phyloP scores from a whole-genome alignment of 2,113 vertebrate species.

The Rynchops niger region DNA sequence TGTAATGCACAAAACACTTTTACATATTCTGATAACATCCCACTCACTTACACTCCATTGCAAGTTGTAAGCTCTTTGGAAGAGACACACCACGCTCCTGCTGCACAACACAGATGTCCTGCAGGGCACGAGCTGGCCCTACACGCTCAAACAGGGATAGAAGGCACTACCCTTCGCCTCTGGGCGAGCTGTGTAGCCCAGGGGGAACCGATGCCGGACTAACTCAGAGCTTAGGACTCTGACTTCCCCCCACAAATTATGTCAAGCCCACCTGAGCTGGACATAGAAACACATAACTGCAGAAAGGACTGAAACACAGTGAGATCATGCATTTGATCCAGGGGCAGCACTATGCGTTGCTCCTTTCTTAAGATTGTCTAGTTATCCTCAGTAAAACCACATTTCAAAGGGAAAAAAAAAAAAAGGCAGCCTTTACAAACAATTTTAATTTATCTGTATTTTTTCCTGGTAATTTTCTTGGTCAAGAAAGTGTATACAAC shows the following conservation, averaged over 20 bases:
- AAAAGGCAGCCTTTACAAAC: neutral
- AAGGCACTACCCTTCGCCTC: neutral
- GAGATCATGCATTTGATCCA: neutral
- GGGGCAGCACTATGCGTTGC: neutral
- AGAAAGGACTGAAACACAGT: neutral
- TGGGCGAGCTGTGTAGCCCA: neutral
- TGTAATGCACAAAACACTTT: neutral
- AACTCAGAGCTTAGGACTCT: neutral
- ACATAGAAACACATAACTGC: neutral
- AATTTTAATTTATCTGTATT: neutral
- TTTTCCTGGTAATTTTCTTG: conserved; percentile 27
- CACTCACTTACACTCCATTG: neutral
- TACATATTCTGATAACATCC: neutral
- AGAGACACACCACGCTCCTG: neutral
- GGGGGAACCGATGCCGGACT: accelerated
- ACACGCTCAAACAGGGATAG: neutral
- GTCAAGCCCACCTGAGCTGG: neutral
- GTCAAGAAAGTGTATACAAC: conserved; percentile 24
- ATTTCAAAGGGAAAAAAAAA: neutral
- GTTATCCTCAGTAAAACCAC: neutral
- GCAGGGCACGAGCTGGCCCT: neutral
- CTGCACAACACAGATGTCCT: neutral
- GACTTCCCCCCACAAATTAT: neutral
- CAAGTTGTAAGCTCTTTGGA: neutral
- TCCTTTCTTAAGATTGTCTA: neutral